These are phyloP conservation scores for Chloroceryle amazona DNA, from an alignment of 2,797 vertebrate species.

Conservation along the genomic window DNA sequence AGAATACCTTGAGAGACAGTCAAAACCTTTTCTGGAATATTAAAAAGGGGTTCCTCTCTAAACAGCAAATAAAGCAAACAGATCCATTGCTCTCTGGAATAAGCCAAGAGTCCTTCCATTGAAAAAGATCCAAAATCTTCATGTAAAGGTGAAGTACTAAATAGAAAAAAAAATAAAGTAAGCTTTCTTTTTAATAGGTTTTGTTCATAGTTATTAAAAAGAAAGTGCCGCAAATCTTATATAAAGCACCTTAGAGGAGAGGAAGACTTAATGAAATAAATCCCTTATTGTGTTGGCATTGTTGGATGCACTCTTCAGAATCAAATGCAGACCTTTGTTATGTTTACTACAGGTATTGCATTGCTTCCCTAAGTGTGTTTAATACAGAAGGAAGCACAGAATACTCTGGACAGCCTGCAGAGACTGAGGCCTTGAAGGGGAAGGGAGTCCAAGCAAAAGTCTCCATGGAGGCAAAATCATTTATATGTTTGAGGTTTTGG, in stretches of 20 bases:
- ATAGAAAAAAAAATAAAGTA: neutral
- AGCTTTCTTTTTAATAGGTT: neutral
- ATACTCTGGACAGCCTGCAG: neutral
- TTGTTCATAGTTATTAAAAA: neutral
- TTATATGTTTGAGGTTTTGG: neutral
- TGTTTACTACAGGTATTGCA: neutral
- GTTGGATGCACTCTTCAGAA: neutral
- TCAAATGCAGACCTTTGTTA: neutral
- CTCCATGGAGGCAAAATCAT: neutral
- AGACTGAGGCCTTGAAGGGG: neutral
- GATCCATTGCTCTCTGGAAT: neutral
- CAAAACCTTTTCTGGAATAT: neutral
- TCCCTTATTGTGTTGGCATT: accelerated
- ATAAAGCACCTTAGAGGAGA: neutral
- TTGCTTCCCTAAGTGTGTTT: neutral
- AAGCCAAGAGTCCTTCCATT: neutral
- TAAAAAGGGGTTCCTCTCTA: neutral
- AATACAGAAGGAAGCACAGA: neutral
- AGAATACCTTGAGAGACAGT: neutral
- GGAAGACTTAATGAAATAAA: neutral
- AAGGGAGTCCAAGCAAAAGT: neutral
- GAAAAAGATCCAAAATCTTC: neutral
- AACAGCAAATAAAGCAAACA: neutral
- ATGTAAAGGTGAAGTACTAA: neutral
- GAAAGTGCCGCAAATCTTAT: neutral